phyloP scores from a whole-genome alignment of 2,113 vertebrate genomes.

The Mungos mungo region DNA sequence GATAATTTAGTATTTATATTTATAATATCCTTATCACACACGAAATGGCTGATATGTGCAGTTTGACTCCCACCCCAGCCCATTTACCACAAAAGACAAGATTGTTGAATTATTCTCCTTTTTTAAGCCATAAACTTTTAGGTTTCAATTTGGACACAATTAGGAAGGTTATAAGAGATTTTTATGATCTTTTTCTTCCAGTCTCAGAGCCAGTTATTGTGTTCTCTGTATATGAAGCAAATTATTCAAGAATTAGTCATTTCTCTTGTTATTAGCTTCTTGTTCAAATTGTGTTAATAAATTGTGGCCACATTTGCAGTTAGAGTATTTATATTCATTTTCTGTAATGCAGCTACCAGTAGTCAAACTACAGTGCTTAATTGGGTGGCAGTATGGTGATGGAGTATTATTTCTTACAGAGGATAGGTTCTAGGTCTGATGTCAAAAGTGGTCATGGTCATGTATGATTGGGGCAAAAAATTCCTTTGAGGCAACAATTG shows the following conservation, averaged over 20 bases:
- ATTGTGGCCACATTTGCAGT: conserved; percentile 72
- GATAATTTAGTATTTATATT: conserved; percentile 25
- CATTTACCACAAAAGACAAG: conserved; percentile 73
- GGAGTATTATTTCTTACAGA: not conserved
- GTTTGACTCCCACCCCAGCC: conserved; percentile 59
- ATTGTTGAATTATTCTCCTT: conserved; percentile 77
- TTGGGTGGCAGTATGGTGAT: not conserved
- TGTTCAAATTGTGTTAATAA: conserved; percentile 80
- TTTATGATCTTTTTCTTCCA: conserved; percentile 81
- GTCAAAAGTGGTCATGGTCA: not conserved
- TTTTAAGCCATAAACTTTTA: conserved; percentile 79
- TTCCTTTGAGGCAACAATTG: not conserved
- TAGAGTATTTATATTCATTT: conserved; percentile 77
- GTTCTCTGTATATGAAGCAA: conserved; percentile 79
- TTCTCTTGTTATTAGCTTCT: conserved; percentile 81
- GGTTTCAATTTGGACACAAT: conserved; percentile 81
- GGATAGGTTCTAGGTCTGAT: not conserved
- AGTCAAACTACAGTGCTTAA: not conserved
- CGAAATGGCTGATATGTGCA: conserved; percentile 69
- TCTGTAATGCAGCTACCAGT: conserved; percentile 53
- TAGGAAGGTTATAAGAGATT: conserved; percentile 79
- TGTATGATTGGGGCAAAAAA: not conserved
- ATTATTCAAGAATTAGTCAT: conserved; percentile 81
- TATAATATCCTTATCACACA: conserved; percentile 47
- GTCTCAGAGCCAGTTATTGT: conserved; percentile 82